Conservation (phyloP, 2,797 vertebrate species). For the Poecilia gillii region DNA sequence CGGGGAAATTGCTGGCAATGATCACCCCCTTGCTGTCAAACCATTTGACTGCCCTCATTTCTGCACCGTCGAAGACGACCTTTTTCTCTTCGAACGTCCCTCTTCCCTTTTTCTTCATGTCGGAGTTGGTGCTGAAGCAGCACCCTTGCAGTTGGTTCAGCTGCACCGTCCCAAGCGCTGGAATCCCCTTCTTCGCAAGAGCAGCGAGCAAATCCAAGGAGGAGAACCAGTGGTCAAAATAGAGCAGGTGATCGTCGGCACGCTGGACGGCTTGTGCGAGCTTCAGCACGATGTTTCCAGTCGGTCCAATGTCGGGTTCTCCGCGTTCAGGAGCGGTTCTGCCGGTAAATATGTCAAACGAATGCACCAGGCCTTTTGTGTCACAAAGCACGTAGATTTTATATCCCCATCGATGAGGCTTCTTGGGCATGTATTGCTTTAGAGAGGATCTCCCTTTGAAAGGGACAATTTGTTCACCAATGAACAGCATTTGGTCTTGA, state of each 20-base stretch:
- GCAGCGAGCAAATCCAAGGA: constrained; percentile 16
- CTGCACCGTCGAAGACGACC: not conserved
- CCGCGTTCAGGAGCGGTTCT: constrained; percentile 1
- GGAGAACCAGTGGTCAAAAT: constrained; percentile 6
- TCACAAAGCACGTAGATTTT: constrained; percentile 12
- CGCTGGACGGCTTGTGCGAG: constrained; percentile 2
- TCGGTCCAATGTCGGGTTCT: not conserved
- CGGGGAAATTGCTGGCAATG: constrained; percentile 23
- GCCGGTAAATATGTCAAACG: constrained; percentile 12
- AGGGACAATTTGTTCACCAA: constrained; percentile 7
- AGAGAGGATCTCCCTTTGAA: constrained; percentile 10
- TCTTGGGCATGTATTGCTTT: constrained; percentile 3
- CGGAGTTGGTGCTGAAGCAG: constrained; percentile 16
- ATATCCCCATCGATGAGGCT: constrained; percentile 6
- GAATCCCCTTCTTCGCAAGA: constrained; percentile 20
- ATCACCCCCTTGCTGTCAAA: constrained; percentile 25
- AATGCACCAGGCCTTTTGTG: constrained; percentile 7
- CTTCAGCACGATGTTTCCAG: constrained; percentile 6
- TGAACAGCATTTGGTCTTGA: constrained; percentile 6
- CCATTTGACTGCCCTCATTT: constrained; percentile 32
- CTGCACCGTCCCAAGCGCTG: constrained; percentile 24
- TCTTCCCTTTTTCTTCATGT: constrained; percentile 20
- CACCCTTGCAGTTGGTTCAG: constrained; percentile 7
- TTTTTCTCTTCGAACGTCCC: constrained; percentile 25
- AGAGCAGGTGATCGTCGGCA: not conserved